A percentile compares a stretch with the other conserved stretches of the same genome.
These are phyloP conservation scores for Lochmaea capreae DNA, from an alignment of 2,888 invertebrate species.

Conservation along the genomic window DNA sequence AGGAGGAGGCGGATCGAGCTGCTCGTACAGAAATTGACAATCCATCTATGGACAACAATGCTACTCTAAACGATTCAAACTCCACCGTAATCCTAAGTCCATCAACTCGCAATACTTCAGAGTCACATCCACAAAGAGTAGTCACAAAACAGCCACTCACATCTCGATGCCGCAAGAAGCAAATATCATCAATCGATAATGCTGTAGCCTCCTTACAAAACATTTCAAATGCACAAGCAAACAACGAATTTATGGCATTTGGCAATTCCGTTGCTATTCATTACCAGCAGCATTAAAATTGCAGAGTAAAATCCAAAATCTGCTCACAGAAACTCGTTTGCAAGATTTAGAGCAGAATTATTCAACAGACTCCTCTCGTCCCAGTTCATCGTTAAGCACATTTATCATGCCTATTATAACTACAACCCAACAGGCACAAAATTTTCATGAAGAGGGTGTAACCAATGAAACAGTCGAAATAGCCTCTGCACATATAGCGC, in stretches of 20 bases:
- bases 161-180: slow-evolving; percentile 9
- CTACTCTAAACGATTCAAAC: neutral
- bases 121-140: too few relatives aligned
- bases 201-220: slow-evolving; percentile 13
- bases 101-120: too few relatives aligned
- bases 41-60: too few relatives aligned
- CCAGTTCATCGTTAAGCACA: slow-evolving; percentile 19
- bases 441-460: slow-evolving; percentile 9
- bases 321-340: slow-evolving; percentile 14
- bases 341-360: neutral
- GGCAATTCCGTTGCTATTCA: slow-evolving; percentile 1
- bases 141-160: neutral
- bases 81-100: neutral
- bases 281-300: slow-evolving; percentile 16
- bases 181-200: slow-evolving; percentile 21
- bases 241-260: slow-evolving; percentile 11
- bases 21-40: neutral
- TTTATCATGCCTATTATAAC: slow-evolving; percentile 7
- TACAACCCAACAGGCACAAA: slow-evolving; percentile 13
- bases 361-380: slow-evolving; percentile 13
- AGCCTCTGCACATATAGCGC: neutral
- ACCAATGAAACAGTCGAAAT: neutral
- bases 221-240: slow-evolving; percentile 15
- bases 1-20: slow-evolving; percentile 15
- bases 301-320: slow-evolving; percentile 19